phyloP scores from a whole-genome alignment of 2,797 vertebrate genomes.

The Phrynocephalus forsythii region DNA sequence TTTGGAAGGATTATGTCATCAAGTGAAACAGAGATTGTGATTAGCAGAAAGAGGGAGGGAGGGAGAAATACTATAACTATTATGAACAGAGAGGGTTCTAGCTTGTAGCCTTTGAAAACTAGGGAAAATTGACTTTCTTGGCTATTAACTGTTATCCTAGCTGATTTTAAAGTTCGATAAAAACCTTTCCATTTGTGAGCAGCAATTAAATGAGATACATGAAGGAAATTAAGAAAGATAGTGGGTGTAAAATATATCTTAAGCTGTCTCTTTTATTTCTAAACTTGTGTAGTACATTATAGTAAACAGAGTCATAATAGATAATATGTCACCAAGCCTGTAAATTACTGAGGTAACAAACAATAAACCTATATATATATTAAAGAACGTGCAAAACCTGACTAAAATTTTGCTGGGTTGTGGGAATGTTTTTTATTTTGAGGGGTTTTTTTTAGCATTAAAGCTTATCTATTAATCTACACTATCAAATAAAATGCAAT shows the following conservation, averaged over 20 bases:
- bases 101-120: too few relatives aligned
- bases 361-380: neutral
- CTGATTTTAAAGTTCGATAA: neutral
- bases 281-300: neutral
- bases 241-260: neutral
- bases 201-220: neutral
- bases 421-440: too few relatives aligned
- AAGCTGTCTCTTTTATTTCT: neutral
- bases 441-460: neutral
- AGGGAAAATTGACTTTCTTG: too few relatives aligned
- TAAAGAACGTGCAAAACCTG: too few relatives aligned
- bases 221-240: neutral
- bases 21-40: too few relatives aligned
- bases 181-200: neutral
- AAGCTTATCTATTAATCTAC: neutral
- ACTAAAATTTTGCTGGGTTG: too few relatives aligned
- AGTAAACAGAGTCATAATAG: neutral
- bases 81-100: neutral
- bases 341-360: neutral
- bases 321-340: neutral
- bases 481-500: neutral
- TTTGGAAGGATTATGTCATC: neutral
- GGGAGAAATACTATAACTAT: too few relatives aligned
- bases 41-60: too few relatives aligned
- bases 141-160: neutral